phyloP scores from a whole-genome alignment of 1,140 invertebrate species.

The Rhagoletis zephyria region DNA sequence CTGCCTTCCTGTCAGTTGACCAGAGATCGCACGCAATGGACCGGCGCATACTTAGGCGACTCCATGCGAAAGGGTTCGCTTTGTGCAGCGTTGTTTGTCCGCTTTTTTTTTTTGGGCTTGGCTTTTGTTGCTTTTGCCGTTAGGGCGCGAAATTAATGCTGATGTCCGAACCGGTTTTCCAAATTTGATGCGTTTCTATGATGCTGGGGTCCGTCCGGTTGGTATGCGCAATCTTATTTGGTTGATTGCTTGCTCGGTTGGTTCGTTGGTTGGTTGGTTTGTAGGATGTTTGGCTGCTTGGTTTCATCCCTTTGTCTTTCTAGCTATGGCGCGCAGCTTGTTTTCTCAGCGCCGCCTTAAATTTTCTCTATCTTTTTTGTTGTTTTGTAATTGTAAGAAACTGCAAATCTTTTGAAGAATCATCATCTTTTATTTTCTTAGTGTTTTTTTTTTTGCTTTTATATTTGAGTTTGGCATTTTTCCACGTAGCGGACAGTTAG shows the following conservation, averaged over 20 bases:
- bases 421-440: constrained; percentile 37
- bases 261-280: not conserved
- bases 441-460: not conserved
- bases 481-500: not conserved
- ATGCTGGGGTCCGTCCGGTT: constrained; percentile 65
- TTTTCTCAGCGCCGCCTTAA: not conserved
- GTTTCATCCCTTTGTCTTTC: constrained; percentile 35
- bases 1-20: constrained; percentile 61
- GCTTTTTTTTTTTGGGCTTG: constrained; percentile 60
- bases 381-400: constrained; percentile 48
- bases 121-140: constrained; percentile 57
- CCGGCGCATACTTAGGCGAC: constrained; percentile 45
- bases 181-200: constrained; percentile 64
- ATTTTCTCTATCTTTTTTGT: constrained; percentile 29
- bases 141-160: constrained; percentile 64
- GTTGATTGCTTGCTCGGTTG: constrained; percentile 4
- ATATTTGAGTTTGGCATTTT: constrained; percentile 30
- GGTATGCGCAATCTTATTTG: not conserved
- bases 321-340: not conserved
- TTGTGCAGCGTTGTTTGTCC: constrained; percentile 40
- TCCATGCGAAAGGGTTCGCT: constrained; percentile 61
- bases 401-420: constrained; percentile 48
- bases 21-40: constrained; percentile 64
- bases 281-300: not conserved
- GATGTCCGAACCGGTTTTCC: constrained; percentile 69